Evolutionary conservation across 2,888 invertebrate genomes (phyloP).

Genomic region (Augochlorella aurata): DNA sequence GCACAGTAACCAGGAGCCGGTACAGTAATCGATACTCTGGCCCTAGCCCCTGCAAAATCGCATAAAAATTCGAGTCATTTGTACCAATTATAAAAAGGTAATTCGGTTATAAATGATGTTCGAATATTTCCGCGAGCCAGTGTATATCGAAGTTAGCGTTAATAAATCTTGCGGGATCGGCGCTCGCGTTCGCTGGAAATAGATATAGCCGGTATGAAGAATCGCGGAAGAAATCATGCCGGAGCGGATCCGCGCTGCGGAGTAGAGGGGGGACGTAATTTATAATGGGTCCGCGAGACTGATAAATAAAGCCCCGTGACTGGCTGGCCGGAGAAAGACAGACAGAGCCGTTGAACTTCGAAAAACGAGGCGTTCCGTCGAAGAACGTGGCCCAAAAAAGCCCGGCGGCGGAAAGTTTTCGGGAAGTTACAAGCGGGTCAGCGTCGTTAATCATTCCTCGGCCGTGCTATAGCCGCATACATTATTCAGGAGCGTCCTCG

Average conservation of each 20-base stretch:
- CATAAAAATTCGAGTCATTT: no score
- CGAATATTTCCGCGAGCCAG: neutral
- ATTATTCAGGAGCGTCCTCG: slow-evolving; percentile 68
- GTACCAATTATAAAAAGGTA: no score
- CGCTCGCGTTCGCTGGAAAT: neutral
- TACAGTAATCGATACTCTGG: no score
- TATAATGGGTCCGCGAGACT: slow-evolving; percentile 17
- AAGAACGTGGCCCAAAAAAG: neutral
- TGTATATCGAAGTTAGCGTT: slow-evolving; percentile 8
- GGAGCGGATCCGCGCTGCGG: neutral
- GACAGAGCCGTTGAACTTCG: neutral
- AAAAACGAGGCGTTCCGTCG: neutral
- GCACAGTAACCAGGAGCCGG: no score
- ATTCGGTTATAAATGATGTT: no score
- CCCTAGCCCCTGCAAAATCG: no score
- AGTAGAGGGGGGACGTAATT: slow-evolving; percentile 18
- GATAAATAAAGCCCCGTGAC: slow-evolving; percentile 29
- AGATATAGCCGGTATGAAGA: neutral
- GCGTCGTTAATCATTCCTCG: slow-evolving; percentile 67
- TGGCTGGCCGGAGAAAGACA: neutral
- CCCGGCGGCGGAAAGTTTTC: slow-evolving; percentile 53
- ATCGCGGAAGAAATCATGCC: neutral
- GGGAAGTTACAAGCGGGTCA: slow-evolving; percentile 60
- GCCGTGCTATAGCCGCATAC: slow-evolving; percentile 60
- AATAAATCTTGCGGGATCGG: slow-evolving; percentile 22